A percentile compares a stretch with the other conserved stretches of the same genome.
phyloP scores from a whole-genome alignment of 2,113 vertebrate species.

The Gallinago jamesoni region DNA sequence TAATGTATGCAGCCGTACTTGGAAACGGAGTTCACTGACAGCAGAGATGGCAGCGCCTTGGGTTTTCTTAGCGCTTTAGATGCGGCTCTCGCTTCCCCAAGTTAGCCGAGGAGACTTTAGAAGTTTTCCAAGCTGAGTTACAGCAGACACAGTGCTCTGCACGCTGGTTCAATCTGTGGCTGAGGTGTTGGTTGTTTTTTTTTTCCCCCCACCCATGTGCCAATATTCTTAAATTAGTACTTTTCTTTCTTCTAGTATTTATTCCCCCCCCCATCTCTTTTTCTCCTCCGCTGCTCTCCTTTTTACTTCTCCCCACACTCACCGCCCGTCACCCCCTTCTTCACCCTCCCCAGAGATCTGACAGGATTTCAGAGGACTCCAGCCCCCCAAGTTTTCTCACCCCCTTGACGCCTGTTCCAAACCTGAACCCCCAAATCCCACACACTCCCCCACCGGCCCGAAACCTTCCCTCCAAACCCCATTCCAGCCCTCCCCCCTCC shows the following conservation, averaged over 20 bases:
- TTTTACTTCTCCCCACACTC: accelerated
- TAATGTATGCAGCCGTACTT: not conserved
- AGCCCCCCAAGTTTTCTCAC: not conserved
- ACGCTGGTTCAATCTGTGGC: not conserved
- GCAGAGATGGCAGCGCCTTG: not conserved
- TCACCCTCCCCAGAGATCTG: accelerated
- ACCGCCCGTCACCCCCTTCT: accelerated
- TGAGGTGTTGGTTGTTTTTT: too few species aligned
- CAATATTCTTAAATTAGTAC: not conserved
- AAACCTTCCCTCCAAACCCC: not conserved
- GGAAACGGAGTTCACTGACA: not conserved
- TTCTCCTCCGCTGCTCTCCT: not conserved
- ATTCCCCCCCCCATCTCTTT: too few species aligned
- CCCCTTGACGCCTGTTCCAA: not conserved
- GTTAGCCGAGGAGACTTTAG: not conserved
- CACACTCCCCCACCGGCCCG: not conserved
- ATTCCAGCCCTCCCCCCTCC: too few species aligned
- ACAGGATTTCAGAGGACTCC: not conserved
- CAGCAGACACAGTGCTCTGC: not conserved
- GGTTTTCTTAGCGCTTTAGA: not conserved
- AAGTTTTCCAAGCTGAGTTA: accelerated
- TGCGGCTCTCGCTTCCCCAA: not conserved
- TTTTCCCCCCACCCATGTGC: too few species aligned
- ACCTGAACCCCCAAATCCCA: not conserved
- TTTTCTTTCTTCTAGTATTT: not conserved